These are phyloP conservation scores for Galaxias olidus DNA, from an alignment of 2,797 vertebrate species.

Conservation along the genomic window DNA sequence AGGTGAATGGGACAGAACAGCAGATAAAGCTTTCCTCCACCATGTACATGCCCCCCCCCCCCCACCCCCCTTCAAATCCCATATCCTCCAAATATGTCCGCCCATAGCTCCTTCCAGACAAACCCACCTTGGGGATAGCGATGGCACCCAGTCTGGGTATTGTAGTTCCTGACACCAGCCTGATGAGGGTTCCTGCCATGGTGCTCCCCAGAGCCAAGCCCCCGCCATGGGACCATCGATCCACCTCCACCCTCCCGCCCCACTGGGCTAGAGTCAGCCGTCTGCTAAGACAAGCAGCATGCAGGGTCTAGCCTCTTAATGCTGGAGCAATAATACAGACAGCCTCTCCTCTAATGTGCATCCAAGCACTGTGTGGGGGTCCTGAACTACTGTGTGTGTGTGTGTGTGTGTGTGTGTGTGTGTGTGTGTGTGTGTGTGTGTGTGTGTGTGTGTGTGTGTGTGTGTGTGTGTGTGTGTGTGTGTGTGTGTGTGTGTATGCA, in stretches of 20 bases:
- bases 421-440: slow-evolving; percentile 9
- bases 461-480: slow-evolving; percentile 5
- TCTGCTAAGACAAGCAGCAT: slow-evolving; percentile 31
- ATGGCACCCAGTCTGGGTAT: background rate
- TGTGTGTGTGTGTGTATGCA: background rate
- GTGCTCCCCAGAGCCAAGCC: slow-evolving; percentile 23
- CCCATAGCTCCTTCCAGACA: no score
- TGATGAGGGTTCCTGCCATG: slow-evolving; percentile 3
- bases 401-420: slow-evolving; percentile 8
- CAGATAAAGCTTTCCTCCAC: slow-evolving; percentile 35
- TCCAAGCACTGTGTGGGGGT: slow-evolving; percentile 50
- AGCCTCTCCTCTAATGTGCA: slow-evolving; percentile 28
- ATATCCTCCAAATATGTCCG: background rate
- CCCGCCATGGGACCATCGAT: slow-evolving; percentile 14
- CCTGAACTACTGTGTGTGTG: slow-evolving; percentile 9
- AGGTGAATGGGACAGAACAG: slow-evolving; percentile 40
- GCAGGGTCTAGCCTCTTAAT: slow-evolving; percentile 16
- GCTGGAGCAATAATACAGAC: slow-evolving; percentile 18
- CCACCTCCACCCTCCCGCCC: slow-evolving; percentile 43
- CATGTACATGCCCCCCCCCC: slow-evolving; percentile 33
- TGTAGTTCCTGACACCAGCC: no score
- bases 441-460: slow-evolving; percentile 8
- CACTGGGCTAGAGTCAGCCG: slow-evolving; percentile 7
- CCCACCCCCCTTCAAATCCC: background rate
- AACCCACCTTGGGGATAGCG: slow-evolving; percentile 3